Base-by-base conservation (phyloP, 2,888 invertebrate species). In the Caenorhabditis plicata region DNA sequence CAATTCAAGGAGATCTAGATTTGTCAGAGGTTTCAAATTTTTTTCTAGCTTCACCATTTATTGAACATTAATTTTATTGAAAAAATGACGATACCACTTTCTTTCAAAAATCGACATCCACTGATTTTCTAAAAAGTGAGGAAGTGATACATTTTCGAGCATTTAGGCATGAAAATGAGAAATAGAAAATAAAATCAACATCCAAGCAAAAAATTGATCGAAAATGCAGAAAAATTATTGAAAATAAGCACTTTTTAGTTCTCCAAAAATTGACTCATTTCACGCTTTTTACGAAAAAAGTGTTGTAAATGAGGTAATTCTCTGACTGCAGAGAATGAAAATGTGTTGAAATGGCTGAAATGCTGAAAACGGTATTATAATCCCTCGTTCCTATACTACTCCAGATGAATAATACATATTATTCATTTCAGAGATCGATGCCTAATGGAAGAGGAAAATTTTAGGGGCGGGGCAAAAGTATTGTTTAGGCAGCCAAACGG, bases 161-260 rank as follows among this genome's bases (percentile, higher is more conserved):
- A 44, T 52, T 52, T 39, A 40, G 25, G 31, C 54, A 41, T 26
- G 33, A 53, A 41, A 53, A 43, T 43, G 35, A 36, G 33, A 53
- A 52, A 54, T 51, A 15, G 41, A 35, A 54, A 52, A 52, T 54
- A 29, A 54, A 54, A 54, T 48, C 54, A 31, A 41, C 49, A 41
- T 48, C 50, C 33, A 23, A 42, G 38, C 48, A 42, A 20, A 54
- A 54, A 54, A 52, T 49, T 40, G 53, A 38, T 45, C 35, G 38
- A 52, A 52, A 50, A 45, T 45, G 36, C 19, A 44, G n/a, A n/a
- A n/a, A n/a, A n/a, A n/a, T n/a, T n/a, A n/a, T n/a, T 48, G 20
- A 48, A 49, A 49, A 54, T 54, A 51, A 51, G 51, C 51, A 51
- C 51, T 51, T 51, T 51, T 51, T 36, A 51, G 51, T 46, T 8